Percentiles rank a stretch among this genome's conserved stretches.
These are phyloP conservation scores for Pocillopora meandrina DNA, from an alignment of 92 coral and sea anemone species.

Conservation along the genomic window DNA sequence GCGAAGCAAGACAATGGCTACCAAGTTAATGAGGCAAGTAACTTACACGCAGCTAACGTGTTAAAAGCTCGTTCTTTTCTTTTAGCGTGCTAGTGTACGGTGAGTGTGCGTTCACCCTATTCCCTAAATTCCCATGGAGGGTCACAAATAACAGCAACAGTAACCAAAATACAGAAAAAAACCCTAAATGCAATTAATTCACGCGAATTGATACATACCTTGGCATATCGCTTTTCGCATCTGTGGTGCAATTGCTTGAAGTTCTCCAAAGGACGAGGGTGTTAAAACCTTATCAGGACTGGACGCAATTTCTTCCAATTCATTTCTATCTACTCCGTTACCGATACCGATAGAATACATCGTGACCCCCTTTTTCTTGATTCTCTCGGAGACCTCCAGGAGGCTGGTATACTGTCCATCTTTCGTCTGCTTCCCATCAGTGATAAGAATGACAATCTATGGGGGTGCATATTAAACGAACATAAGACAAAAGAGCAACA, in stretches of 20 bases:
- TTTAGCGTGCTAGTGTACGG: too few species aligned
- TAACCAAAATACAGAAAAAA: too few species aligned
- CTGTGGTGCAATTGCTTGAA: slow-evolving; percentile 20
- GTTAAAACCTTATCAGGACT: slow-evolving; percentile 11
- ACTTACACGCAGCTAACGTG: too few species aligned
- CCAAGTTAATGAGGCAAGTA: too few species aligned
- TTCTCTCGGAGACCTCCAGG: slow-evolving; percentile 42
- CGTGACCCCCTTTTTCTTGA: slow-evolving; percentile 44
- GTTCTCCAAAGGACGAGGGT: slow-evolving; percentile 39
- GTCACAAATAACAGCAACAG: too few species aligned
- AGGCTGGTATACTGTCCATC: slow-evolving; percentile 33
- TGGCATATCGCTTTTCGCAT: slow-evolving; percentile 45
- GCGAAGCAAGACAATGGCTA: too few species aligned
- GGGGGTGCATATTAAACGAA: background rate
- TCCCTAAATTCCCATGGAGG: too few species aligned
- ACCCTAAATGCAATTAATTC: background rate
- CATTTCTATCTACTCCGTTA: slow-evolving; percentile 10
- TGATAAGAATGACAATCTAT: slow-evolving; percentile 59
- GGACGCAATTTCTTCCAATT: slow-evolving; percentile 48
- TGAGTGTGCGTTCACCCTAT: too few species aligned
- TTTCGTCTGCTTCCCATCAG: slow-evolving; percentile 62
- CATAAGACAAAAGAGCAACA: background rate
- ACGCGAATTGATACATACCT: slow-evolving; percentile 11
- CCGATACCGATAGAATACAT: slow-evolving; percentile 58
- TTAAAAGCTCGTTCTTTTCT: too few species aligned